Evolutionary conservation across 2,113 vertebrate genomes (phyloP), one percentile per base, ranked within the genome.

Genomic region (Speoplatyrhinus poulsoni): DNA sequence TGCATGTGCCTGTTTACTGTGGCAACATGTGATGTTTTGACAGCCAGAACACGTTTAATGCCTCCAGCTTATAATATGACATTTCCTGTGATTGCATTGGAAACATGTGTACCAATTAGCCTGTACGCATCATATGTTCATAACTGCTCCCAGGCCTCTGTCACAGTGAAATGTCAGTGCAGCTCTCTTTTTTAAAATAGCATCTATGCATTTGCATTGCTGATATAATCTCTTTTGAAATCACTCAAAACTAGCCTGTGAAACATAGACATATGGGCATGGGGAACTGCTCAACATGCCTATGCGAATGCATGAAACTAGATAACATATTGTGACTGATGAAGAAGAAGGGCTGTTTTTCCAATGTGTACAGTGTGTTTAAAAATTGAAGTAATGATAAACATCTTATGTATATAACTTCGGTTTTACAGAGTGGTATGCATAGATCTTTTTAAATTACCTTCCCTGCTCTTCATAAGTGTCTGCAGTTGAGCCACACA

Each of bases 391-490:
- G 12, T 54, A 16, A 54, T 54, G 52, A 15, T n/a, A 15, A 54
- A 15, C 8, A 16, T 17, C n/a, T 54, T 2, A n/a, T 15, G 11
- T 12, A 50, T 13, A 50, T 50, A 50, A 50, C 49, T 50, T 50
- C 9, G 10, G 13, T 50, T 50, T 50, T 11, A 12, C 3, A 11
- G 49, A 50, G 19, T 17, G 4, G 61, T 67, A 26, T 41, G 15
- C 53, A 36, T 41, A 50, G 8, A n/a, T 46, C 52, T 36, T 55
- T 59, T 46, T 8, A 41, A 41, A 41, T 89, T 86, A 95, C 95
- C 0, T 72, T 15, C 72, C 70, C 19, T 81, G 58, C 16, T 77
- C 83, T 3, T 72, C 56, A 26, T 4, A 32, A 3, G 67, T 72
- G 15, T 26, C 50, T 32, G 1, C 6, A 11, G 56, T 75, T 19